Evolutionary conservation across 92 coral and sea anemone genomes (phyloP).

Genomic region (Diadumene lineata): DNA sequence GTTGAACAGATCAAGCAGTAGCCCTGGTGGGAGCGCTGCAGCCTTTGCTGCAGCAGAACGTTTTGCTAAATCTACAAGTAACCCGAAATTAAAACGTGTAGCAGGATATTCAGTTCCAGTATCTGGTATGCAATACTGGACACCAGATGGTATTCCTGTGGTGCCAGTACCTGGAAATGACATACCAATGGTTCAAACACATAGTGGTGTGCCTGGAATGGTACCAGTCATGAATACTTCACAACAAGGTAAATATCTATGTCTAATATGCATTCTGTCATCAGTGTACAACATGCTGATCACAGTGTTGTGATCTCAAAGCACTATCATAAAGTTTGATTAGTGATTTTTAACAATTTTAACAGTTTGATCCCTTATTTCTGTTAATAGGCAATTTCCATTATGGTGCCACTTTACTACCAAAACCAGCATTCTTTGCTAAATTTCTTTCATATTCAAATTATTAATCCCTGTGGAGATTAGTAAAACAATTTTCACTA

Average conservation of each 20-base stretch:
- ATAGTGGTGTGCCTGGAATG: slow-evolving; percentile 59
- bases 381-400: too few species aligned
- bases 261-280: too few species aligned
- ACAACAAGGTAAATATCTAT: slow-evolving; percentile 15
- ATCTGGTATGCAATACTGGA: slow-evolving; percentile 68
- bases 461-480: too few species aligned
- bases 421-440: too few species aligned
- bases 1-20: slow-evolving; percentile 71
- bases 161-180: slow-evolving; percentile 72
- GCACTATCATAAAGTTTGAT: too few species aligned
- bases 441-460: too few species aligned
- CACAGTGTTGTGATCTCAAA: too few species aligned
- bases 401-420: too few species aligned
- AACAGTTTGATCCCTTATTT: too few species aligned
- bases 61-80: slow-evolving; percentile 38
- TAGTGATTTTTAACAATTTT: too few species aligned
- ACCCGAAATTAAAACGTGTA: slow-evolving; percentile 59
- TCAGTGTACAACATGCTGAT: not conserved
- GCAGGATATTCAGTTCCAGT: slow-evolving; percentile 55
- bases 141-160: slow-evolving; percentile 60
- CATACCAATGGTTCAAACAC: slow-evolving; percentile 71
- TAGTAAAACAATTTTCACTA: too few species aligned
- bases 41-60: slow-evolving; percentile 59
- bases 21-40: slow-evolving; percentile 69
- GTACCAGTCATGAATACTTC: slow-evolving; percentile 56